These are phyloP conservation scores for Hemiprocne comata DNA, from an alignment of 2,113 vertebrate species.

Conservation along the genomic window DNA sequence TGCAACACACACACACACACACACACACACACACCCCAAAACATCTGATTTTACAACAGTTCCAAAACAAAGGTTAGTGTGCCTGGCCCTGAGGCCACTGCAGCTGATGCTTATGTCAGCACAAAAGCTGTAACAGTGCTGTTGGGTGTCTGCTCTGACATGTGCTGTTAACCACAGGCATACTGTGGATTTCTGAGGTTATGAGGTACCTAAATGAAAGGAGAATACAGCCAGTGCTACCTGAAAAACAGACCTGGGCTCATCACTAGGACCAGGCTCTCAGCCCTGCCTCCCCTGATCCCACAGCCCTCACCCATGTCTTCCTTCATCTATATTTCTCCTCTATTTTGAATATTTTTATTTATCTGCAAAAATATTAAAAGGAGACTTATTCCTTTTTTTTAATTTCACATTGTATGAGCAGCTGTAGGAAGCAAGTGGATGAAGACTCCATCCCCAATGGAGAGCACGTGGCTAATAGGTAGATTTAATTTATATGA, in stretches of 20 bases:
- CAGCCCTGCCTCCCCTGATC: background rate
- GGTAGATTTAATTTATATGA: conserved; percentile 65
- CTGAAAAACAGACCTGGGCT: background rate
- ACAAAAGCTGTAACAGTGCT: background rate
- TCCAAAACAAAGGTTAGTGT: background rate
- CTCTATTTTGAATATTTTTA: background rate
- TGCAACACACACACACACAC: background rate
- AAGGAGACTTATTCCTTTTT: background rate
- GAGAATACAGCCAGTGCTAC: background rate
- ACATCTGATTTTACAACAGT: background rate
- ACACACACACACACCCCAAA: too few species aligned
- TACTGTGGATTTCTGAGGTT: background rate
- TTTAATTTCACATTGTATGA: background rate
- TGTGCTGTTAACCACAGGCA: background rate
- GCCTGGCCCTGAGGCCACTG: background rate
- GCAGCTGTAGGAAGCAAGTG: conserved; percentile 5
- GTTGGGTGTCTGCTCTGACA: background rate
- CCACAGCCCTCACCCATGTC: background rate
- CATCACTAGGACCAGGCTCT: background rate
- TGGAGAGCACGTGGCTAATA: conserved; percentile 39
- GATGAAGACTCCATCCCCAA: conserved; percentile 34
- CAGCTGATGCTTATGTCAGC: background rate
- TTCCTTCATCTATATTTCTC: background rate
- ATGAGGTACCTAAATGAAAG: background rate
- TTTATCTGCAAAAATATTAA: conserved; percentile 18